Conservation (phyloP, 2,113 vertebrate genomes). For the Lichenostomus cassidix region DNA sequence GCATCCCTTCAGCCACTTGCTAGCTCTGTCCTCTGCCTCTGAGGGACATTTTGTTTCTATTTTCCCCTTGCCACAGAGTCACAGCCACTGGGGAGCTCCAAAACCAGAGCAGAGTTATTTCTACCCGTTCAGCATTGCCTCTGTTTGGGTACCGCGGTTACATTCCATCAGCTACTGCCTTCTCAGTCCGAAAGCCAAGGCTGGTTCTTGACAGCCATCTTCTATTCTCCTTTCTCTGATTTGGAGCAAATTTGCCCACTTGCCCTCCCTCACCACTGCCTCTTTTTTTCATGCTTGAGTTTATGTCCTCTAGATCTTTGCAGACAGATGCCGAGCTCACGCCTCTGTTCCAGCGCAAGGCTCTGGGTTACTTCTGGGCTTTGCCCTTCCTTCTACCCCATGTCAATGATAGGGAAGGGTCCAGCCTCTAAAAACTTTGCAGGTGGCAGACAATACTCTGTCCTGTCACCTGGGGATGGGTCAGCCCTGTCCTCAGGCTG, state of each 20-base stretch:
- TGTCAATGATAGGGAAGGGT: neutral
- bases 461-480: neutral
- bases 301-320: neutral
- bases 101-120: neutral
- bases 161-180: neutral
- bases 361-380: neutral
- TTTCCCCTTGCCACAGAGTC: neutral
- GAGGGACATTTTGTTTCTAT: neutral
- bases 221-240: neutral
- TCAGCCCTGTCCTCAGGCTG: neutral
- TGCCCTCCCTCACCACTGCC: neutral
- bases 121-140: neutral
- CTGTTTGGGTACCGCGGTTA: neutral
- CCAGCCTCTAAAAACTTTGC: neutral
- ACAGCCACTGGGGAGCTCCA: neutral
- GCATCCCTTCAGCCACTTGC: neutral
- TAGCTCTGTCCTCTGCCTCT: neutral
- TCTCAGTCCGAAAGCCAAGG: neutral
- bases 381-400: neutral
- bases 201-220: neutral
- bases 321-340: neutral
- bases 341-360: rapidly evolving
- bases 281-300: neutral
- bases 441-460: neutral
- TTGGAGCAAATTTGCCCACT: neutral